Evolutionary conservation across 2,113 vertebrate genomes (phyloP), one percentile per base, ranked within the genome.

Genomic region (Malurus elegans): DNA sequence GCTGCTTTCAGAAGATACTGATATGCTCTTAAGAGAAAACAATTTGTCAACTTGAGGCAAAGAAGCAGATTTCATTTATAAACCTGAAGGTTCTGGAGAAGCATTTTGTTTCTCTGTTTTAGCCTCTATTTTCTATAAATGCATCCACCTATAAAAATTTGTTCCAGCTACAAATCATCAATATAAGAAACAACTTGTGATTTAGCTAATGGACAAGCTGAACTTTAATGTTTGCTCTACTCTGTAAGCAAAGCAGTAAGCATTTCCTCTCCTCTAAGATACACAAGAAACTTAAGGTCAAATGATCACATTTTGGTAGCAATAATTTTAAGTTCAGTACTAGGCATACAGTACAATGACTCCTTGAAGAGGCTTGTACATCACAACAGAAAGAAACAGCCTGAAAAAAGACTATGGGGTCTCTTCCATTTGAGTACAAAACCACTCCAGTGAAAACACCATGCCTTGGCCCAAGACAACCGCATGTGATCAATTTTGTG

Each of bases 1-100:
- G 99, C 98, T 69, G 99, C 98, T 92, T 98, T 99, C 92, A 98
- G 92, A 92, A 99, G 98, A 96, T 98, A 99, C 8, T 99, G 98
- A 91, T 99, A 99, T 0, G 99, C 98, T 94, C 99, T 99, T 97
- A 76, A 98, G 96, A 79, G 78, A 79, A 89, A 95, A 96, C 2
- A 88, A 67, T 92, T 91, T 95, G 86, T 82, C 67, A 93, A 40
- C 56, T 74, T 83, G 47, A 87, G 69, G 25, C 42, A 91, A 74
- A 75, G 7, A 12, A 80, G 73, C 47, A 85, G 47, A 81, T 80
- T 57, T 14, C 5, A 42, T 75, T 58, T 13, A 38, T 16, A 94
- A 79, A 51, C 9, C 8, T 70, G 12, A 83, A 60, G 38, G 70
- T 48, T 71, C 32, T 29, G 8, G 8, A 34, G 24, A 66, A 12